These are phyloP conservation scores for Drosophila leonis DNA, from an alignment of 2,888 invertebrate species.

Conservation along the genomic window DNA sequence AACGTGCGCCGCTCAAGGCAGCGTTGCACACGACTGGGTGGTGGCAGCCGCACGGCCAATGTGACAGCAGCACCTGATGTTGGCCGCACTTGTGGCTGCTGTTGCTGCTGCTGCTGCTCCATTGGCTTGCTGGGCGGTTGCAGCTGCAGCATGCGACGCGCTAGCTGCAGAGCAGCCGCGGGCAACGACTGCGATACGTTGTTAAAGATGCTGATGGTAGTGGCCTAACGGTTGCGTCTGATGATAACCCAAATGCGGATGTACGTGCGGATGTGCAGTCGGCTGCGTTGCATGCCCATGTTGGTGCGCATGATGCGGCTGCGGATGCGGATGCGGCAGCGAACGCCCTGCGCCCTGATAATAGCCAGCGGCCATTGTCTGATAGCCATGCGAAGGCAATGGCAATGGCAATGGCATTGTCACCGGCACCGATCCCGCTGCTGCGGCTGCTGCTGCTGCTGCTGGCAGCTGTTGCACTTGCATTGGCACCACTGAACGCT, in stretches of 20 bases:
- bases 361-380: conserved; percentile 50
- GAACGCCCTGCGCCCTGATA: conserved; percentile 45
- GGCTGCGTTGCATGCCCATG: conserved; percentile 23
- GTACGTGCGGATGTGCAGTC: conserved; percentile 6
- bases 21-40: not conserved
- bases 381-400: conserved; percentile 48
- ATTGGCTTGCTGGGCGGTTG: conserved; percentile 11
- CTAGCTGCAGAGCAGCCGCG: conserved; percentile 43
- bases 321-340: conserved; percentile 39
- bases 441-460: no score
- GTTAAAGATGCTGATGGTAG: conserved; percentile 80
- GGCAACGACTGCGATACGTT: conserved; percentile 56
- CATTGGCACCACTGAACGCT: conserved; percentile 30
- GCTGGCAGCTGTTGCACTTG: conserved; percentile 3
- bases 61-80: conserved; percentile 9
- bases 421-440: conserved; percentile 19
- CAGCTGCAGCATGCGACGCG: conserved; percentile 35
- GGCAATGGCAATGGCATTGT: conserved; percentile 26
- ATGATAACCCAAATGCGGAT: conserved; percentile 42
- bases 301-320: conserved; percentile 46
- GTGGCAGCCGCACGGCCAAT: conserved; percentile 20
- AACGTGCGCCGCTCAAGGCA: conserved; percentile 12
- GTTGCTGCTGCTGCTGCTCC: conserved; percentile 9
- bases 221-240: conserved; percentile 69
- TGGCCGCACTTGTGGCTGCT: not conserved